A percentile compares a stretch with the other conserved stretches of the same genome.
Evolutionary conservation across 2,888 invertebrate genomes (phyloP).

Genomic region (Stenodema calcarata): DNA sequence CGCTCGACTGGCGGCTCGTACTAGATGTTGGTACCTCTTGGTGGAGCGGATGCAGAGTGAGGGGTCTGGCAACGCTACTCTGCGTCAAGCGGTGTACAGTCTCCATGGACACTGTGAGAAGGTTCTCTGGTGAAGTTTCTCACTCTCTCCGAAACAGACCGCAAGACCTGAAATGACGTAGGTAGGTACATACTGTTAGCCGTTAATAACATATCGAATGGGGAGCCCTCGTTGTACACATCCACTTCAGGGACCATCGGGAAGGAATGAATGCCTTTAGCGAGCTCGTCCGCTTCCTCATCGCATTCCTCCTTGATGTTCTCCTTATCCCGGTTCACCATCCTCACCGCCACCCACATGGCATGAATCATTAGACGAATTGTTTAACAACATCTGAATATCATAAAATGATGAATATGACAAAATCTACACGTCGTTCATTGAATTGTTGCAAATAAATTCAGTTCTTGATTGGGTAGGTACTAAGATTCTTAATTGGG

Average conservation of each 20-base stretch:
- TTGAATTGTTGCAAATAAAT: too few relatives aligned
- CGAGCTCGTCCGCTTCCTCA: neutral
- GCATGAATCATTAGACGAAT: too few relatives aligned
- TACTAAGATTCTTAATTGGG: too few relatives aligned
- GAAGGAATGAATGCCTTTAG: neutral
- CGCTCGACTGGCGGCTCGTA: neutral
- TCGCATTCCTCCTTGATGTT: neutral
- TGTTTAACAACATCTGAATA: too few relatives aligned
- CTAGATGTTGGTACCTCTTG: neutral
- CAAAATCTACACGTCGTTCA: too few relatives aligned
- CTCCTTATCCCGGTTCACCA: neutral
- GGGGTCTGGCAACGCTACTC: neutral
- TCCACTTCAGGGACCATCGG: neutral
- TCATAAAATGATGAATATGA: too few relatives aligned
- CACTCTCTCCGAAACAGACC: slow-evolving; percentile 23
- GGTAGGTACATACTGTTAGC: slow-evolving; percentile 28
- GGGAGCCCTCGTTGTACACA: neutral
- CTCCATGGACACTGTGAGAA: slow-evolving; percentile 14
- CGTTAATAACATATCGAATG: slow-evolving; percentile 35
- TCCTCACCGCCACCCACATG: neutral
- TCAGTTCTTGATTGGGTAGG: too few relatives aligned
- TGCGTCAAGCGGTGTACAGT: neutral
- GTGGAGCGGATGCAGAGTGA: neutral
- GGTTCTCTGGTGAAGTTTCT: slow-evolving; percentile 37
- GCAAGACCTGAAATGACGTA: slow-evolving; percentile 18